phyloP scores from a whole-genome alignment of 2,888 invertebrate genomes.

The Sarcophaga rosellei region DNA sequence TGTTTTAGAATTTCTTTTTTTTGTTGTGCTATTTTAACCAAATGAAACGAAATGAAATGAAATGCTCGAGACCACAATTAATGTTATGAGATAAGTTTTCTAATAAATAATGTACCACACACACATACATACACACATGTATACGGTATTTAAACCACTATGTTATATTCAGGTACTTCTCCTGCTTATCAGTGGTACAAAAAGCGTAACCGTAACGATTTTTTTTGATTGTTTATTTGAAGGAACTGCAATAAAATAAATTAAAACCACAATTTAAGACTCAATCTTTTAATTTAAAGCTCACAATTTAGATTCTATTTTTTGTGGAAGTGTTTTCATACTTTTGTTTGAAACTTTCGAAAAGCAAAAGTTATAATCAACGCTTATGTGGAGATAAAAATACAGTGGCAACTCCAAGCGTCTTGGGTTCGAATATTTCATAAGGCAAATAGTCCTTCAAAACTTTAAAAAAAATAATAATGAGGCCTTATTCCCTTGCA shows the following conservation, averaged over 20 bases:
- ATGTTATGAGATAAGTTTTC: slow-evolving; percentile 76
- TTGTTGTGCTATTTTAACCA: slow-evolving; percentile 56
- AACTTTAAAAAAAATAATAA: too few species aligned
- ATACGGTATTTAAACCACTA: neutral
- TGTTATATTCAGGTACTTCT: too few species aligned
- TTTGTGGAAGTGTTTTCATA: too few species aligned
- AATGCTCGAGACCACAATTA: slow-evolving; percentile 80
- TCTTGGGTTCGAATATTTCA: too few species aligned
- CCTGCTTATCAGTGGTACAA: too few species aligned
- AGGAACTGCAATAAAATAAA: slow-evolving; percentile 51
- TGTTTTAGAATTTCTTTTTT: neutral
- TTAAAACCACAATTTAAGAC: slow-evolving; percentile 60
- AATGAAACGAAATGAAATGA: slow-evolving; percentile 27
- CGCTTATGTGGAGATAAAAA: too few species aligned
- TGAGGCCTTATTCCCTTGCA: fast-evolving
- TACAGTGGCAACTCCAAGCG: too few species aligned
- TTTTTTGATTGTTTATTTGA: too few species aligned
- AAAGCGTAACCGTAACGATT: neutral
- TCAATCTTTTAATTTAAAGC: slow-evolving; percentile 22
- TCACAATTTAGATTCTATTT: neutral
- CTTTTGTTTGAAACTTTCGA: neutral
- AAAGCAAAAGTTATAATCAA: neutral
- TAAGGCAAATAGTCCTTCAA: too few species aligned
- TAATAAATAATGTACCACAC: slow-evolving; percentile 66
- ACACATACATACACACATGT: neutral